Evolutionary conservation across 2,888 invertebrate species (phyloP).

Genomic region (Tiliacea aurago): DNA sequence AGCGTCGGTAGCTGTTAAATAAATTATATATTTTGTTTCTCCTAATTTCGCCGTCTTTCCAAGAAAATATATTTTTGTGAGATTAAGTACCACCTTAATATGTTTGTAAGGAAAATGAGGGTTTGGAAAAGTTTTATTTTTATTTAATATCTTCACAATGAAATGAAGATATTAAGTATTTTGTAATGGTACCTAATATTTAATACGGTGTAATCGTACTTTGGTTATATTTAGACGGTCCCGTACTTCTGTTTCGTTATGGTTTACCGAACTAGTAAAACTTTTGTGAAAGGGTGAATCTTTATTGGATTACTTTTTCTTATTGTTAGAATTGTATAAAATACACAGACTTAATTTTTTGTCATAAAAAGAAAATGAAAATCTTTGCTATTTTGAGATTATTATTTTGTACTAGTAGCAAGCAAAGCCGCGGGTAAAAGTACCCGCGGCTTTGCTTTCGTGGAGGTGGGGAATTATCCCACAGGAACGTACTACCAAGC

Average conservation of each 20-base stretch:
- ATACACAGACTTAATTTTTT: background rate
- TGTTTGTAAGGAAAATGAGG: conserved; percentile 25
- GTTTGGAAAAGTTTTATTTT: conserved; percentile 30
- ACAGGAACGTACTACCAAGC: background rate
- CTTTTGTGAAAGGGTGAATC: conserved; percentile 22
- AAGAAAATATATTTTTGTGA: conserved; percentile 17
- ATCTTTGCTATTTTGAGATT: background rate
- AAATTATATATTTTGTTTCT: conserved; percentile 30
- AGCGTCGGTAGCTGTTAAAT: conserved; percentile 4
- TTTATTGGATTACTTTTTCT: conserved; percentile 31
- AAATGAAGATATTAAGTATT: conserved; percentile 23
- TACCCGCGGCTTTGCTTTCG: background rate
- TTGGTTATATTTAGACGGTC: conserved; percentile 2
- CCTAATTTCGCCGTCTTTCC: conserved; percentile 3
- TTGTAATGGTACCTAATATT: conserved; percentile 18
- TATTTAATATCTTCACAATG: conserved; percentile 26
- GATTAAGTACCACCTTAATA: conserved; percentile 37
- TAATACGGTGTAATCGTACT: conserved; percentile 20
- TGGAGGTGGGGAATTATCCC: background rate
- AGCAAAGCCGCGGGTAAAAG: background rate
- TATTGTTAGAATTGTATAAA: conserved; percentile 31
- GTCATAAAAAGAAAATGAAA: conserved; percentile 10
- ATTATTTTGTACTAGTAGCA: background rate
- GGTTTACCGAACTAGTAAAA: conserved; percentile 14
- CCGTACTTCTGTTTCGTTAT: conserved; percentile 7